These are phyloP conservation scores for Cottus gobio DNA, from an alignment of 2,113 vertebrate species.

Conservation along the genomic window DNA sequence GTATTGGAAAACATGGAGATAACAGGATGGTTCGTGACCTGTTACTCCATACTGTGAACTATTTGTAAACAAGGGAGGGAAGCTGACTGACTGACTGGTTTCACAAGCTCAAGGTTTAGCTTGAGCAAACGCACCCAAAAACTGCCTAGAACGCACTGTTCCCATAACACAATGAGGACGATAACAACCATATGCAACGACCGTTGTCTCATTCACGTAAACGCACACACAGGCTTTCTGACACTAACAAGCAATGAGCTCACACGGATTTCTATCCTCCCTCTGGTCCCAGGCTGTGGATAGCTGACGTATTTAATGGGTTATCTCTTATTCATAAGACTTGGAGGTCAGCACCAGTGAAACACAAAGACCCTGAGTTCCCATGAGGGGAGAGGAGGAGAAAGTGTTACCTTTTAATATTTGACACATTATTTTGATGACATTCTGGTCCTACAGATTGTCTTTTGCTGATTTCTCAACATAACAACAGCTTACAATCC, in stretches of 20 bases:
- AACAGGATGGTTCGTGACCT: not conserved
- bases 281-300: constrained; percentile 44
- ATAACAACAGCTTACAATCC: not conserved
- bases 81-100: not conserved
- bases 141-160: not conserved
- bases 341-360: constrained; percentile 43
- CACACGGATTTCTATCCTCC: constrained; percentile 56
- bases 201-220: constrained; percentile 11
- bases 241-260: constrained; percentile 59
- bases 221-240: constrained; percentile 14
- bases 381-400: not conserved
- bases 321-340: constrained; percentile 71
- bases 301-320: constrained; percentile 36
- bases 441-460: not conserved
- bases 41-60: not conserved
- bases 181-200: constrained; percentile 10
- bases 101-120: not conserved
- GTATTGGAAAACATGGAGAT: not conserved
- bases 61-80: not conserved
- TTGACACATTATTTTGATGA: not conserved
- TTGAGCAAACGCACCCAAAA: not conserved
- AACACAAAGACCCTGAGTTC: constrained; percentile 7
- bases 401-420: not conserved
- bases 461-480: constrained; percentile 4
- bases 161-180: not conserved